A percentile compares a stretch with the other conserved stretches of the same genome.
These are phyloP conservation scores for Tachystola acroxantha DNA, from an alignment of 2,888 invertebrate species.

Conservation along the genomic window DNA sequence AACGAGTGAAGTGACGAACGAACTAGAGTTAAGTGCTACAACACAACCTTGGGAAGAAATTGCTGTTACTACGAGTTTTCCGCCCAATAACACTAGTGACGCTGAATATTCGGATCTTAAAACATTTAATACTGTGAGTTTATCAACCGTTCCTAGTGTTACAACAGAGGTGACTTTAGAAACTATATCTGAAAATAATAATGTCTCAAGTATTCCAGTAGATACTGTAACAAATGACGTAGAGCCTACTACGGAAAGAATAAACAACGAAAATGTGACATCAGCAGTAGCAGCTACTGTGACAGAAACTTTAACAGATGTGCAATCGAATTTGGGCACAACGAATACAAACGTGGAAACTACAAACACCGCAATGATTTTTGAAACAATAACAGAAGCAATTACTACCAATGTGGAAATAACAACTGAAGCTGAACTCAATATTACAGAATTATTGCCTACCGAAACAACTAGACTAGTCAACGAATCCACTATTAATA, in stretches of 20 bases:
- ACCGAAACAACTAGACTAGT: no score
- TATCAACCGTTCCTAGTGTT: background rate
- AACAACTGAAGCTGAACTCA: background rate
- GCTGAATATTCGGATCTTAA: background rate
- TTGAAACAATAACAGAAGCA: background rate
- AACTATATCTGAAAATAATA: background rate
- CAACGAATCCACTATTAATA: no score
- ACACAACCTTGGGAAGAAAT: conserved; percentile 8
- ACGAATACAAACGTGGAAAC: background rate
- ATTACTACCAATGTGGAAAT: background rate
- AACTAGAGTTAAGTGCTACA: conserved; percentile 9
- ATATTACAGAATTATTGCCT: no score
- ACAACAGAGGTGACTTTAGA: background rate
- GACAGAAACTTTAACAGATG: no score
- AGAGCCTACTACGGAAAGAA: background rate
- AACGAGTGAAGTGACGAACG: conserved; percentile 20
- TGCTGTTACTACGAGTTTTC: conserved; percentile 2
- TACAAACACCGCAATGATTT: background rate
- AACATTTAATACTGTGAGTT: background rate
- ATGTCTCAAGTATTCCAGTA: background rate
- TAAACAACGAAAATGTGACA: background rate
- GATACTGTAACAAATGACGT: no score
- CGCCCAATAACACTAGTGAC: conserved; percentile 5
- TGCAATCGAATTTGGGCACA: no score
- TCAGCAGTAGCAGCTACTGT: no score